Base-by-base conservation (phyloP, 2,113 vertebrate genomes). In the Campylomormyrus numenius region DNA sequence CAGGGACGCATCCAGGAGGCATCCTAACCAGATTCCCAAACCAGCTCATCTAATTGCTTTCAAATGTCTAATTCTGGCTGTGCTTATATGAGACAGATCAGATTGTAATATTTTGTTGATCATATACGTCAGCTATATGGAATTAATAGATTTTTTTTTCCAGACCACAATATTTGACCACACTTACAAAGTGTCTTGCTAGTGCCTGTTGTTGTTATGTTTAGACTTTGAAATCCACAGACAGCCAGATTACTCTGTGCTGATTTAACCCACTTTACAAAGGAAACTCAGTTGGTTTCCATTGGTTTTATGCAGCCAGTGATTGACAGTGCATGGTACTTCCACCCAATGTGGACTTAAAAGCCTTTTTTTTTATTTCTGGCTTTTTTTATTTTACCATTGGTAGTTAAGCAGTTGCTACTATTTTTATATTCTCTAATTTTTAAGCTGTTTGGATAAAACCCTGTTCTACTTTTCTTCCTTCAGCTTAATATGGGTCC, bases 401-500 rank as follows among this genome's bases (percentile, higher is more conserved):
- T 5, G 35, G 70, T 77, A 80, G 74, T 7, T 80, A 80, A 39
- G 74, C 35, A 80, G 35, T 77, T 39, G 70, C 15, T 39, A 4
- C 74, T 42, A 80, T 80, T 80, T 80, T 42, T 80, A 80, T 80
- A 39, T 35, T 80, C 15, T 13, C 74, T 17, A 4, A 80, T 42
- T 39, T 77, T 35, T 80, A 42, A 80, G 74, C 74, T 80, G 35
- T 80, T 42, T 42, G 35, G 74, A 80, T 80, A 80, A 48, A 85
- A 85, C 83, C 83, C 42, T 24, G 45, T n/a, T 39, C 62, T 7
- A 3, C 45, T 48, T 1, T 48, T 85, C 70, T 85, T 39, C 31
- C 56, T 48, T 21, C 87, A 96, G 96, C 91, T 96, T 27, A 95
- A 95, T 80, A 94, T 96, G 91, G 93, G 94, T 35, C 94, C 95